Conservation (phyloP, 2,797 vertebrate genomes). For the Notolepis coatsorum region DNA sequence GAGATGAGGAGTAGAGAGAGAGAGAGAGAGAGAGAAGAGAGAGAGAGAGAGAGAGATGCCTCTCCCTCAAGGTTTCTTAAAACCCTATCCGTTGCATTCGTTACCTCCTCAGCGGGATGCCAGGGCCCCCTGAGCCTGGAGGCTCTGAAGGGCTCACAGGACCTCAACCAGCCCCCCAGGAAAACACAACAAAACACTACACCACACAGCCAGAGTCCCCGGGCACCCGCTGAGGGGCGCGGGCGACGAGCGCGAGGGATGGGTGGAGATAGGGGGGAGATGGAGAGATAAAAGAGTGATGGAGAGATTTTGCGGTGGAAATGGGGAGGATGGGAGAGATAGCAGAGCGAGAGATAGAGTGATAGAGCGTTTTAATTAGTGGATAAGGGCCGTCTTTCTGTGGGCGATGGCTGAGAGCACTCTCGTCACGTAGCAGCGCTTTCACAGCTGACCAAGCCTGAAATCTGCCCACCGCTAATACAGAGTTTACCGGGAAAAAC, state of each 20-base stretch:
- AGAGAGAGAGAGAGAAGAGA: too few relatives aligned
- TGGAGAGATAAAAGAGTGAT: constrained; percentile 70
- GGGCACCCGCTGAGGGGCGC: too few relatives aligned
- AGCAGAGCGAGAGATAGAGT: constrained; percentile 59
- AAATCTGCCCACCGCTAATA: constrained; percentile 71
- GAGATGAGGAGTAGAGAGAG: too few relatives aligned
- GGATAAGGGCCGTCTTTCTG: constrained; percentile 69
- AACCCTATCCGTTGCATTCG: constrained; percentile 60
- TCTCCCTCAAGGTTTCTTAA: constrained; percentile 42
- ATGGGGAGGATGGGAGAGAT: not conserved
- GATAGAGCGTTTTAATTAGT: constrained; percentile 80
- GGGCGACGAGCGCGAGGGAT: constrained; percentile 34
- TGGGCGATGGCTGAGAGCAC: constrained; percentile 59
- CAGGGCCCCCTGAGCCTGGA: constrained; percentile 58
- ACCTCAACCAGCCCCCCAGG: constrained; percentile 58
- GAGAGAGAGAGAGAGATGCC: constrained; percentile 45
- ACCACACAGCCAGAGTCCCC: constrained; percentile 42
- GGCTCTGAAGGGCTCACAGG: constrained; percentile 59
- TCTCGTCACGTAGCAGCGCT: constrained; percentile 69
- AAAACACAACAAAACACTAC: constrained; percentile 63
- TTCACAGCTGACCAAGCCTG: constrained; percentile 79
- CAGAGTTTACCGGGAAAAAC: constrained; percentile 65
- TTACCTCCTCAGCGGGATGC: constrained; percentile 58
- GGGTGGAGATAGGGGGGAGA: constrained; percentile 54
- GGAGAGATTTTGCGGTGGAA: constrained; percentile 29